A percentile compares a stretch with the other conserved stretches of the same genome.
Evolutionary conservation across 2,113 vertebrate species (phyloP).

Genomic region (Illadopsis cleaveri): DNA sequence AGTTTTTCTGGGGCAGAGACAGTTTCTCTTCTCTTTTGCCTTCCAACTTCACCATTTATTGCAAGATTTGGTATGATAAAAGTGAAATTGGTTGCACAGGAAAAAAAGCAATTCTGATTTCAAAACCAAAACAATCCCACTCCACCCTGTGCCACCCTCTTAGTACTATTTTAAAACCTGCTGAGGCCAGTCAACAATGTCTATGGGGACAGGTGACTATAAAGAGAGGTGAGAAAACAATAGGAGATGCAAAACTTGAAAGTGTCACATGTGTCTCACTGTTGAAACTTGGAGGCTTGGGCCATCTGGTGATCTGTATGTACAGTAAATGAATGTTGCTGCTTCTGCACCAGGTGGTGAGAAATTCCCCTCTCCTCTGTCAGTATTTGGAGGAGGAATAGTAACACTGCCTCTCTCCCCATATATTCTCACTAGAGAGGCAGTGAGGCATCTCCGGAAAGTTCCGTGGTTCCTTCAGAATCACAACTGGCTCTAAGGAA

Average conservation of each 20-base stretch:
- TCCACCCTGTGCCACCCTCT: background rate
- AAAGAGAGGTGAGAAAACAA: background rate
- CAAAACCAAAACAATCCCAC: background rate
- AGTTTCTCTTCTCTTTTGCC: slow-evolving; percentile 17
- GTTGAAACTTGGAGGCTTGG: background rate
- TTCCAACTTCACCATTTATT: background rate
- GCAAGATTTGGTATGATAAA: background rate
- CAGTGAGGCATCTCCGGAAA: background rate
- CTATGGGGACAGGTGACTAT: background rate
- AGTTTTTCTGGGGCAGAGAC: background rate
- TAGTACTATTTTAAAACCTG: background rate
- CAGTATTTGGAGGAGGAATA: background rate
- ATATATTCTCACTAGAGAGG: background rate
- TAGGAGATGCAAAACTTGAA: background rate
- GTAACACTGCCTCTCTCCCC: background rate
- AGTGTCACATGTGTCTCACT: background rate
- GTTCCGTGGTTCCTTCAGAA: background rate
- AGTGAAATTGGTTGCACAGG: background rate
- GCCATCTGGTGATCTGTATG: background rate
- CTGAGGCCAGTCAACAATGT: background rate
- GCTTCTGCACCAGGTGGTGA: background rate
- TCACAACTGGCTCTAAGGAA: background rate
- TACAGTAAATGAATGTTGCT: background rate
- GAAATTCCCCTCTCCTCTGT: background rate
- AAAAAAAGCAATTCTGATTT: background rate